Percentiles rank a stretch among this genome's conserved stretches.
Evolutionary conservation across 2,888 invertebrate species (phyloP).

Genomic region (Rhagium mordax): DNA sequence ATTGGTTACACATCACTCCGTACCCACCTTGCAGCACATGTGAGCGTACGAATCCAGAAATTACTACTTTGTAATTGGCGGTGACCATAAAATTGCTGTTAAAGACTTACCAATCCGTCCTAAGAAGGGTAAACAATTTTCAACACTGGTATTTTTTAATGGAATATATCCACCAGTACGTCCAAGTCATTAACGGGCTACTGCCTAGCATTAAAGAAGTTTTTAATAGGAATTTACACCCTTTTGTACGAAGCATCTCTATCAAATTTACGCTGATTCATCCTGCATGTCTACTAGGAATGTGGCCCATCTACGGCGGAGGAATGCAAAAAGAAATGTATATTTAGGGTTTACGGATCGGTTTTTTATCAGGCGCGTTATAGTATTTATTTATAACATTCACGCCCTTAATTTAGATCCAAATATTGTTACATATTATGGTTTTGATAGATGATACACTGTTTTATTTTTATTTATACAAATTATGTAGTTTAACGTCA

Average conservation of each 20-base stretch:
- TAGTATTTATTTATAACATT: too few relatives aligned
- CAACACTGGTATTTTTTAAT: constrained; percentile 37
- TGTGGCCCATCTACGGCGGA: constrained; percentile 59
- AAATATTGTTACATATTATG: too few relatives aligned
- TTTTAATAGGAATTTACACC: constrained; percentile 68
- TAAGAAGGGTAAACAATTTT: constrained; percentile 51
- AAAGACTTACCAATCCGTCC: constrained; percentile 49
- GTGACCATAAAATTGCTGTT: constrained; percentile 55
- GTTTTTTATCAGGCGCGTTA: neutral
- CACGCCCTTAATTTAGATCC: too few relatives aligned
- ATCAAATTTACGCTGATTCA: constrained; percentile 65
- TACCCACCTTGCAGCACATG: neutral
- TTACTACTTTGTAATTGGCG: constrained; percentile 40
- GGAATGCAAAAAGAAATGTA: constrained; percentile 56
- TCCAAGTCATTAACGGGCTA: constrained; percentile 35
- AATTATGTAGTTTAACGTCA: too few relatives aligned
- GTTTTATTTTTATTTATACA: too few relatives aligned
- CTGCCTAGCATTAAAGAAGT: constrained; percentile 49
- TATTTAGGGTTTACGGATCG: neutral
- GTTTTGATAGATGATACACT: too few relatives aligned
- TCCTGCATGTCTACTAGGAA: constrained; percentile 64
- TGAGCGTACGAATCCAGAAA: neutral
- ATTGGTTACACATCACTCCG: neutral
- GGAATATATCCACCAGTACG: constrained; percentile 49
- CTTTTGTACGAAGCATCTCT: constrained; percentile 67